Evolutionary conservation across 2,797 vertebrate species (phyloP).

Genomic region (Micromesistius poutassou): DNA sequence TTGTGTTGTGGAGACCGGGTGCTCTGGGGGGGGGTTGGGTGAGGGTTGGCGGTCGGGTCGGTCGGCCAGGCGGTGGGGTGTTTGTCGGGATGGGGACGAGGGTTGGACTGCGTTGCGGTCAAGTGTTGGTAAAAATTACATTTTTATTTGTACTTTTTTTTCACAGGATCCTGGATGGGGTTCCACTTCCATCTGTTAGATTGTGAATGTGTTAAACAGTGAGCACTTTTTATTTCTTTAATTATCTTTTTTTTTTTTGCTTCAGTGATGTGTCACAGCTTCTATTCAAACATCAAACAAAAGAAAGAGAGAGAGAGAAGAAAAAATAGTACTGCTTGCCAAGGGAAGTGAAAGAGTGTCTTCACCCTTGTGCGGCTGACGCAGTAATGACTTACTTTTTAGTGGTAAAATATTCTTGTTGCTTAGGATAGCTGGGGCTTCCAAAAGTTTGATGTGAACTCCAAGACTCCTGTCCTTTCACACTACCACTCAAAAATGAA

Average conservation of each 20-base stretch:
- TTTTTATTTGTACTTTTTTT: conserved; percentile 64
- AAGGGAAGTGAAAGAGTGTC: conserved; percentile 69
- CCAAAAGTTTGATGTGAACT: conserved; percentile 13
- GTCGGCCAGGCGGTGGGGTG: conserved; percentile 37
- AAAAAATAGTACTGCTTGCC: conserved; percentile 53
- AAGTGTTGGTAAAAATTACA: conserved; percentile 56
- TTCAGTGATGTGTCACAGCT: conserved; percentile 73
- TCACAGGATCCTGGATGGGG: conserved; percentile 64
- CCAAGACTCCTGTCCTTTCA: background rate
- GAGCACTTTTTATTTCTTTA: conserved; percentile 70
- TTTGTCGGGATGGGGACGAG: conserved; percentile 36
- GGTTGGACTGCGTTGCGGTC: conserved; percentile 58
- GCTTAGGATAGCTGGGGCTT: conserved; percentile 41
- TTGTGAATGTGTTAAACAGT: conserved; percentile 73
- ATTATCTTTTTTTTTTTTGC: no score
- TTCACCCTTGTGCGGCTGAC: conserved; percentile 47
- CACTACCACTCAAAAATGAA: background rate
- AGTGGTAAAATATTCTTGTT: conserved; percentile 60
- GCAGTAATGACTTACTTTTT: conserved; percentile 48
- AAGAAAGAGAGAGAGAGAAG: conserved; percentile 16
- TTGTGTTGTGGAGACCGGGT: conserved; percentile 37
- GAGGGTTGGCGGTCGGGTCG: conserved; percentile 34
- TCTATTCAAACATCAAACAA: conserved; percentile 67
- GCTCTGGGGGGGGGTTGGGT: conserved; percentile 26
- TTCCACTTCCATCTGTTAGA: conserved; percentile 66